Evolutionary conservation across 2,888 invertebrate species (phyloP).

Genomic region (Allolobophora icterica): DNA sequence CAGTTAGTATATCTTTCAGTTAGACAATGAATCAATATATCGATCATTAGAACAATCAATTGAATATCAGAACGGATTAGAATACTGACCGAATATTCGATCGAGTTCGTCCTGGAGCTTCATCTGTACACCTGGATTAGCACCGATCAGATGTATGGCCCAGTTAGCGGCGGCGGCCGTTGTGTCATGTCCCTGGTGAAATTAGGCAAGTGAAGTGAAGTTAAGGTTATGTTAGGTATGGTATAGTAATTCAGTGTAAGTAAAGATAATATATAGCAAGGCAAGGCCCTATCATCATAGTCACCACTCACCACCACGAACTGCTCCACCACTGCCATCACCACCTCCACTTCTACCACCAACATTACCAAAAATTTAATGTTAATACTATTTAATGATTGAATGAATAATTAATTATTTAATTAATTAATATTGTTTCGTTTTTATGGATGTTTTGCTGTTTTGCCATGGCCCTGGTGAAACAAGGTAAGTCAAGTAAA

Average conservation of each 20-base stretch:
- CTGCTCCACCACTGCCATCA: no score
- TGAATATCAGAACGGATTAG: neutral
- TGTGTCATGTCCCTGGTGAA: slow-evolving; percentile 80
- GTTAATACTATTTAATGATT: no score
- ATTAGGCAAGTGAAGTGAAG: neutral
- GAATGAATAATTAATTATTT: no score
- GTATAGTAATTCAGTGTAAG: neutral
- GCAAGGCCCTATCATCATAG: neutral
- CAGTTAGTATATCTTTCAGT: neutral
- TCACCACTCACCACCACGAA: neutral
- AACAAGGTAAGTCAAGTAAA: no score
- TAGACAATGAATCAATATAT: no score
- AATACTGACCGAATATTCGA: slow-evolving; percentile 63
- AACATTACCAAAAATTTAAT: neutral
- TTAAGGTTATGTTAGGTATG: neutral
- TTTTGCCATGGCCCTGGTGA: no score
- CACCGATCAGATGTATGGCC: slow-evolving; percentile 81
- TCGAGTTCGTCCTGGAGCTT: slow-evolving; percentile 68
- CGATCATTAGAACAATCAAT: neutral
- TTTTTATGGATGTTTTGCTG: no score
- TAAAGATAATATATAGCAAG: neutral
- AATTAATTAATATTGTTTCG: no score
- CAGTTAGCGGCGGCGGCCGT: slow-evolving; percentile 87
- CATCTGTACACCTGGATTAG: slow-evolving; percentile 79
- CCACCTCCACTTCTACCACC: neutral